Evolutionary conservation across 1,140 invertebrate species (phyloP).

Genomic region (Kradibia gibbosae): DNA sequence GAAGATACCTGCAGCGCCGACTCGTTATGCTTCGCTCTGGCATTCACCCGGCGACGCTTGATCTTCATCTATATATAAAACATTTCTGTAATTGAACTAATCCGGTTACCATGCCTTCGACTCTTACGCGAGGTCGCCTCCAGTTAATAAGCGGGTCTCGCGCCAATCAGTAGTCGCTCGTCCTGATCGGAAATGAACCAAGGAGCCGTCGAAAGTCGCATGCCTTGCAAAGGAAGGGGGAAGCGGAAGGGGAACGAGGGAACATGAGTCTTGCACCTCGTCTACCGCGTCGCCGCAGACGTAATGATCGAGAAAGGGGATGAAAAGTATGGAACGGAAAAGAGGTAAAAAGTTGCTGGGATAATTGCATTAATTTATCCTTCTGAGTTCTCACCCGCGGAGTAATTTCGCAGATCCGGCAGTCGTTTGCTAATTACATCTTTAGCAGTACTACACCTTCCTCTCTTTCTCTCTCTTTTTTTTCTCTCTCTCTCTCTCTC

Average conservation of each 20-base stretch:
- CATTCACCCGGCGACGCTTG: not conserved
- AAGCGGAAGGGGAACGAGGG: not conserved
- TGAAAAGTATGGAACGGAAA: conserved; percentile 33
- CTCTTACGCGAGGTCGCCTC: not conserved
- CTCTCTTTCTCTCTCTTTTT: conserved; percentile 46
- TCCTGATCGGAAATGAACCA: conserved; percentile 57
- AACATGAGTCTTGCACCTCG: not conserved
- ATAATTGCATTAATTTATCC: conserved; percentile 67
- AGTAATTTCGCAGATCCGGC: conserved; percentile 59
- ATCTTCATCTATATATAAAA: conserved; percentile 44
- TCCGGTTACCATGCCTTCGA: conserved; percentile 29
- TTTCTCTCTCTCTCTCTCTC: conserved; percentile 51
- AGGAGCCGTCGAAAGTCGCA: conserved; percentile 31
- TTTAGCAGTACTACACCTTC: conserved; percentile 50
- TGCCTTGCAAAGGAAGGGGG: not conserved
- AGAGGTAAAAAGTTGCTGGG: conserved; percentile 31
- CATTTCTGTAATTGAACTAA: conserved; percentile 56
- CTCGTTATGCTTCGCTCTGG: conserved; percentile 20
- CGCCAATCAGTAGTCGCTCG: conserved; percentile 48
- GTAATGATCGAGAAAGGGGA: conserved; percentile 31
- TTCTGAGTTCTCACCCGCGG: conserved; percentile 56
- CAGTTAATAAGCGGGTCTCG: conserved; percentile 49
- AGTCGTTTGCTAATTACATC: conserved; percentile 63
- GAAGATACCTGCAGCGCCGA: conserved; percentile 45
- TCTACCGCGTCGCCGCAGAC: not conserved